Evolutionary conservation across 2,888 invertebrate species (phyloP), one percentile per base, ranked within the genome.

Genomic region (Cosmia pyralina): DNA sequence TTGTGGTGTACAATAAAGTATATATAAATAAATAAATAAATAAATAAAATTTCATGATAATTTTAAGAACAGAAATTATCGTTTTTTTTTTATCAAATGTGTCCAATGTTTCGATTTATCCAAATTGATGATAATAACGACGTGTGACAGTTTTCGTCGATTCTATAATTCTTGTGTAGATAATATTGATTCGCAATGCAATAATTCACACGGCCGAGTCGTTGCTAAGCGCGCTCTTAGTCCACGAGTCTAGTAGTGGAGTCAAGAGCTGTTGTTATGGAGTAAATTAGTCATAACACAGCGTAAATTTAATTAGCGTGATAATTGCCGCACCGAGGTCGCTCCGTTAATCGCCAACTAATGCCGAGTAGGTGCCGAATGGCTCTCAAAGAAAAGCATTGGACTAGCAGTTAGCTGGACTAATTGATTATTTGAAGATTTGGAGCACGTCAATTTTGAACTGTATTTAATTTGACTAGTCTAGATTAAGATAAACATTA

Each of bases 281-380:
- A 89, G 92, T 92, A 94, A 94, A 95, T 95, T 95, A 94, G 94
- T 95, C 92, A 94, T 94, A 94, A 91, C 90, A 88, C 88, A 89
- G 89, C 91, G 90, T 89, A 87, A 90, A 92, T 92, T 94, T 95
- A 95, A 95, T 94, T 94, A 94, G 90, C 92, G 94, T 88, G 90
- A 90, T 93, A 93, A 94, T 94, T 94, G 92, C 88, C 76, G 89
- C 86, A 82, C 84, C 82, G 83, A 75, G 80, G 76, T 81, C 83
- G 82, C 78, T 82, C 84, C 80, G 89, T 71, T 88, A 85, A 82
- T 84, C 81, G 59, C 82, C 81, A 87, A 87, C 86, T 86, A 89
- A 88, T 86, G 74, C 86, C 77, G 70, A 64, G 52, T 69, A 55
- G 62, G 52, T 72, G 48, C 19, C 48, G 28, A 38, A 72, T 22